Evolutionary conservation across 2,797 vertebrate species (phyloP).

Genomic region (Masticophis lateralis): DNA sequence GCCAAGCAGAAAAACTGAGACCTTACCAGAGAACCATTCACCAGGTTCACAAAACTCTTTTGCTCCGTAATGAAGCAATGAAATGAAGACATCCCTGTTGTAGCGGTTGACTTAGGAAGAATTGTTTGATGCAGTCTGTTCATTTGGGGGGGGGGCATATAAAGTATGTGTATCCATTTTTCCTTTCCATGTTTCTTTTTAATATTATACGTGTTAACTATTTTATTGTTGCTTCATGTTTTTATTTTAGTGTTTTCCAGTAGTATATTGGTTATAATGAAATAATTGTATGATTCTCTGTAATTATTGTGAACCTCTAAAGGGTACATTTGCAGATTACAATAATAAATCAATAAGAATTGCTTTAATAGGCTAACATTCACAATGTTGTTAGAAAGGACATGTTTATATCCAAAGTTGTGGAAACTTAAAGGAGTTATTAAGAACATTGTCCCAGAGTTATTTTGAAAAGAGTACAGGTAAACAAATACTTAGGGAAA

Average conservation of each 20-base stretch:
- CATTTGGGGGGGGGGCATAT: not conserved
- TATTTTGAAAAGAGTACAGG: not conserved
- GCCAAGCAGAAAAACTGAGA: not conserved
- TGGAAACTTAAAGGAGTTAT: not conserved
- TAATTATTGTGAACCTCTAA: not conserved
- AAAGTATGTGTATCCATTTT: not conserved
- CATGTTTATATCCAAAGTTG: not conserved
- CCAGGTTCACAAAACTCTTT: not conserved
- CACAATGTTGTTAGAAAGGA: not conserved
- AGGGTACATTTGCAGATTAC: not conserved
- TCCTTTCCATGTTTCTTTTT: not conserved
- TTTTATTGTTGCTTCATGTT: not conserved
- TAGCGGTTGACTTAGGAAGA: not conserved
- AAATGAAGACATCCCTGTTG: not conserved
- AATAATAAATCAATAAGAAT: not conserved
- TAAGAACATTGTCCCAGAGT: not conserved
- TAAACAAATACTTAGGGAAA: not conserved
- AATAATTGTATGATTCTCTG: not conserved
- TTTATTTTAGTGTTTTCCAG: not conserved
- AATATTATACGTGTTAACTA: not conserved
- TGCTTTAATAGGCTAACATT: not conserved
- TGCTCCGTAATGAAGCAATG: not conserved
- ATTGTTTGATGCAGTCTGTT: not conserved
- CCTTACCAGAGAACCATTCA: not conserved
- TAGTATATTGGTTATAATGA: not conserved